phyloP scores from a whole-genome alignment of 2,113 vertebrate species.

The Melanocharis versteri region DNA sequence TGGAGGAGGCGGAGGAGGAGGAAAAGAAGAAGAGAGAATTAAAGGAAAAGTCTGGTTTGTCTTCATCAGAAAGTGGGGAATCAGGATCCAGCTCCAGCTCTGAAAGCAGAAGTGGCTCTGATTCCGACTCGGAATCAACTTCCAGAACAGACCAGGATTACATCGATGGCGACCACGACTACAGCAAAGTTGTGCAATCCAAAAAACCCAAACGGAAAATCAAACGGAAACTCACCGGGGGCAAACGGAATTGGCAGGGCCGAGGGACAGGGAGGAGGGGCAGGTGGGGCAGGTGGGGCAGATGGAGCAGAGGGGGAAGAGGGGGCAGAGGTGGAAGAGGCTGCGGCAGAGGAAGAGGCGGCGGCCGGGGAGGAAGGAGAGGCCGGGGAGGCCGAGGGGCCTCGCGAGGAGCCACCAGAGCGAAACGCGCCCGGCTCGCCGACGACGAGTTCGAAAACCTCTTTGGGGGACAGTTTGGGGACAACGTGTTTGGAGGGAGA shows the following conservation, averaged over 20 bases:
- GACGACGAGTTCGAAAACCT: conserved; percentile 77
- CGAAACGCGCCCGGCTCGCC: conserved; percentile 68
- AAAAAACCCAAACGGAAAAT: conserved; percentile 74
- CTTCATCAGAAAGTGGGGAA: conserved; percentile 81
- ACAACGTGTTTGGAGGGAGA: conserved; percentile 51
- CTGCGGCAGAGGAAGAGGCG: conserved; percentile 70
- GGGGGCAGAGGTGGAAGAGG: conserved; percentile 71
- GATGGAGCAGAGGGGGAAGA: conserved; percentile 69
- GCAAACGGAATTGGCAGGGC: conserved; percentile 75
- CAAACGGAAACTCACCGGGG: conserved; percentile 68
- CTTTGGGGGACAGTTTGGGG: conserved; percentile 73
- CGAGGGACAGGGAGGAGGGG: conserved; percentile 67
- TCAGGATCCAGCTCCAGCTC: conserved; percentile 85
- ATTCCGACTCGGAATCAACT: conserved; percentile 79
- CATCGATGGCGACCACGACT: conserved; percentile 94
- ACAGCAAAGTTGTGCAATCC: conserved; percentile 89
- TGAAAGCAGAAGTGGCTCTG: conserved; percentile 75
- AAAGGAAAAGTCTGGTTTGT: conserved; percentile 66
- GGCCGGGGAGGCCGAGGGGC: conserved; percentile 71
- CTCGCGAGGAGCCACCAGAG: conserved; percentile 70
- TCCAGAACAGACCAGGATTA: conserved; percentile 88
- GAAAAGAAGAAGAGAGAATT: conserved; percentile 68
- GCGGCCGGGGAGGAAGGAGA: conserved; percentile 64
- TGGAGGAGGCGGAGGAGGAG: conserved; percentile 53
- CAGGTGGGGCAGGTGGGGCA: conserved; percentile 74